Base-by-base conservation (phyloP, 2,113 vertebrate species). In the Ictidomys tridecemlineatus region DNA sequence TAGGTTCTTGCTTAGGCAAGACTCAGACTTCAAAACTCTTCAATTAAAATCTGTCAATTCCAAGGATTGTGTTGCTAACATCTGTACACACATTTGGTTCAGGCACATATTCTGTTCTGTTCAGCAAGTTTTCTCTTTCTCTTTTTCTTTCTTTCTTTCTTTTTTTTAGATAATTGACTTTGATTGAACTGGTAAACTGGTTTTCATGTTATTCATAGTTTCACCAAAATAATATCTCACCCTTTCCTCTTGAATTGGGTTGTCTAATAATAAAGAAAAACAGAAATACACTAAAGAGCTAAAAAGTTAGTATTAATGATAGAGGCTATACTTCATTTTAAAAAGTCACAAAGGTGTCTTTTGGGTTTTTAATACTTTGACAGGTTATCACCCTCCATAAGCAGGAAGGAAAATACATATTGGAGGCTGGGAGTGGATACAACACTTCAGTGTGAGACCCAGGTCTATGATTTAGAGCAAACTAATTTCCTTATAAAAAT, bases 41-140 rank as follows among this genome's bases (percentile, higher is more conserved):
- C 98, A 97, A 85, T 97, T 97, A 98, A 98, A 97, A 97, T 94
- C 94, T 93, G 96, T 97, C 97, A 85, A 0, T 94, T 94, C 79
- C 1, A 8, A 98, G 97, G 89, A 95, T 73, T 82, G 48, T 42
- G 67, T 96, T 48, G 45, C 95, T 96, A 80, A 94, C 96, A 97
- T 97, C 92, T 10, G 0, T 79, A 93, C 73, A 56, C 77, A 65
- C 53, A 65, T 48, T 30, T 0, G 58, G 51, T 61, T 32, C 20
- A 14, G 3, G 34, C 34, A 93, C 74, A 77, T 82, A 58, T 48
- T 73, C 37, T 48, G 26, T 32, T 83, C 45, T 48, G 26, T 32
- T 83, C 45, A 30, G 69, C 73, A 93, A 65, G 80, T 28, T 37
- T 58, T 87, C 56, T 14, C 14, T 14, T 89, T 77, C 58, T 84